These are phyloP conservation scores for Cryptus armator DNA, from an alignment of 2,888 invertebrate genomes.

Conservation along the genomic window DNA sequence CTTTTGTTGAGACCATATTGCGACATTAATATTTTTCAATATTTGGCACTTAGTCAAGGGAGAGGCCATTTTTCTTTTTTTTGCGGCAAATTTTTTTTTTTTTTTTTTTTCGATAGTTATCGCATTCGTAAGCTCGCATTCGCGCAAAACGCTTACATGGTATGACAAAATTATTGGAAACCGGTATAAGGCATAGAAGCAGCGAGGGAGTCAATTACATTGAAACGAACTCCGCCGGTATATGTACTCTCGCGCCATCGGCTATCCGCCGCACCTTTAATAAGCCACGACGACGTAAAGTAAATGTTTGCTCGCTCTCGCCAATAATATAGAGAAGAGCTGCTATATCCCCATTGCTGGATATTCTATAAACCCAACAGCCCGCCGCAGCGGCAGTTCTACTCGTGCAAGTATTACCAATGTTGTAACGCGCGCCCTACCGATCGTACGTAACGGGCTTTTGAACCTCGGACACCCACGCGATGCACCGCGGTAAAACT, in stretches of 20 bases:
- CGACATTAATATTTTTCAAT: slow-evolving; percentile 7
- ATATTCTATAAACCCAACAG: slow-evolving; percentile 46
- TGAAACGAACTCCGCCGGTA: slow-evolving; percentile 32
- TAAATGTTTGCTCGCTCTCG: slow-evolving; percentile 61
- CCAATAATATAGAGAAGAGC: slow-evolving; percentile 41
- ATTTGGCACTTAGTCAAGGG: neutral
- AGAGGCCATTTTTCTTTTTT: neutral
- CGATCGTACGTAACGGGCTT: slow-evolving; percentile 60
- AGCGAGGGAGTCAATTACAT: slow-evolving; percentile 58
- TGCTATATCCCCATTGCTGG: slow-evolving; percentile 50
- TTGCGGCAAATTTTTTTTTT: neutral
- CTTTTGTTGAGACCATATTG: slow-evolving; percentile 10
- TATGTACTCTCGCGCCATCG: slow-evolving; percentile 30
- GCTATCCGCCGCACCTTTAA: slow-evolving; percentile 59
- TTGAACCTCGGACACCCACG: slow-evolving; percentile 61
- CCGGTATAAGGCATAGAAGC: slow-evolving; percentile 44
- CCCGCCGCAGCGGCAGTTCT: slow-evolving; percentile 41
- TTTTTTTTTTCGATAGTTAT: neutral
- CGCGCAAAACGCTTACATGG: neutral
- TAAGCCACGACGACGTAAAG: slow-evolving; percentile 55
- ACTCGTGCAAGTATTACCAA: slow-evolving; percentile 56
- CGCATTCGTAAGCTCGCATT: neutral
- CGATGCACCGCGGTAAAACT: slow-evolving; percentile 53
- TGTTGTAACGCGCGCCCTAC: slow-evolving; percentile 43
- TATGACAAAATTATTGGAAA: slow-evolving; percentile 54